Conservation (phyloP, 2,888 invertebrate genomes). For the Cosmia trapezina region DNA sequence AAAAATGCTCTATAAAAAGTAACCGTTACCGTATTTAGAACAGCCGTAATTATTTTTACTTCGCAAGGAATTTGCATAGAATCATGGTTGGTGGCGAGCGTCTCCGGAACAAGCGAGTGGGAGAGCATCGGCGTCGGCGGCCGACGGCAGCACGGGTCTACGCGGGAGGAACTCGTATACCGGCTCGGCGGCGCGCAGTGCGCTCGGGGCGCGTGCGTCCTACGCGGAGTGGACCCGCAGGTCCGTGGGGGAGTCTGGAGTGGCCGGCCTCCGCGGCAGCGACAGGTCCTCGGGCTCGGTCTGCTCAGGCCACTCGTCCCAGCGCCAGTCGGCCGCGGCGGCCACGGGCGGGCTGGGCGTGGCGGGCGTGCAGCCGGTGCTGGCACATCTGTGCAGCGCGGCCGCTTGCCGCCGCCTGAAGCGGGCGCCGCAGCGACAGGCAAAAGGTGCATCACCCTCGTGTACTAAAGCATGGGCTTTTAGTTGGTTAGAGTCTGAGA, state of each 20-base stretch:
- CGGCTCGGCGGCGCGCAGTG: conserved; percentile 86
- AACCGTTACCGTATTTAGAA: conserved; percentile 71
- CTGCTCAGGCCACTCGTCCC: conserved; percentile 93
- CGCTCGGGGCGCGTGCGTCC: conserved; percentile 73
- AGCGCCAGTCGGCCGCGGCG: conserved; percentile 84
- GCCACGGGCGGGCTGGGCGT: conserved; percentile 87
- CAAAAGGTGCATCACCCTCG: conserved; percentile 97
- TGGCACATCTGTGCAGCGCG: conserved; percentile 94
- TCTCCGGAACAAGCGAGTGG: conserved; percentile 58
- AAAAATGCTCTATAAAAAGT: conserved; percentile 68
- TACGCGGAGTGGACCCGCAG: conserved; percentile 88
- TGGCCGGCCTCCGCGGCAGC: conserved; percentile 90
- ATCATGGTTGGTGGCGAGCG: conserved; percentile 58
- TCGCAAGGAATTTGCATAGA: conserved; percentile 54
- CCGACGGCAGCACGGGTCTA: conserved; percentile 82
- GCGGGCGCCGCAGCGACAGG: conserved; percentile 94
- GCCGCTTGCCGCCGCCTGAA: conserved; percentile 97
- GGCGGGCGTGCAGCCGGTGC: conserved; percentile 82
- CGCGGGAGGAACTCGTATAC: conserved; percentile 94
- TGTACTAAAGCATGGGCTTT: conserved; percentile 97
- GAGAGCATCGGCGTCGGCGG: conserved; percentile 66
- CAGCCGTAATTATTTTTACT: conserved; percentile 63
- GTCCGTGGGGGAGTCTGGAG: conserved; percentile 88
- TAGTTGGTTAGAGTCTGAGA: conserved; percentile 97
- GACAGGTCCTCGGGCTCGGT: conserved; percentile 98